Percentiles rank a stretch among this genome's conserved stretches.
Conservation (phyloP, 2,888 invertebrate species). For the Zeuzera pyrina region DNA sequence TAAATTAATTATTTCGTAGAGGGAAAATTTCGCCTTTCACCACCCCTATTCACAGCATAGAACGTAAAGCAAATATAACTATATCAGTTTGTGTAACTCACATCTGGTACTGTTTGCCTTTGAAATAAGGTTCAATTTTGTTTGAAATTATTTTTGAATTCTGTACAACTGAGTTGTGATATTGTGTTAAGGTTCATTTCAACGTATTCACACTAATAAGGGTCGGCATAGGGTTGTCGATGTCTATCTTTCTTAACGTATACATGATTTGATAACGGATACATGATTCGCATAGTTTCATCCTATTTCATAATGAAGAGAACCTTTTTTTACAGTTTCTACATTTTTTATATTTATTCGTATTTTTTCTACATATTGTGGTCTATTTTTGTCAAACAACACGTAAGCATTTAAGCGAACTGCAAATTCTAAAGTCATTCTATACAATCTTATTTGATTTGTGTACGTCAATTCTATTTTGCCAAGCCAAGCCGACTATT, state of each 20-base stretch:
- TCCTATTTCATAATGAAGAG: no score
- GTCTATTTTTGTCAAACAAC: no score
- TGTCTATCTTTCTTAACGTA: slow-evolving; percentile 6
- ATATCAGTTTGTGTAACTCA: background rate
- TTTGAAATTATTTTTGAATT: slow-evolving; percentile 7
- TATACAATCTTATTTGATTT: no score
- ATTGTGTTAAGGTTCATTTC: slow-evolving; percentile 21
- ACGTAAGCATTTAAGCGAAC: no score
- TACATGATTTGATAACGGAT: no score
- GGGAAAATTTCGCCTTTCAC: slow-evolving; percentile 18
- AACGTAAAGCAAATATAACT: slow-evolving; percentile 4
- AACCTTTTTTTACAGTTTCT: no score
- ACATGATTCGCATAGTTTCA: no score
- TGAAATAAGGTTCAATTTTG: slow-evolving; percentile 9
- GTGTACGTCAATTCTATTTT: no score
- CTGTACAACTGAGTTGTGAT: slow-evolving; percentile 15
- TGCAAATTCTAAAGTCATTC: no score
- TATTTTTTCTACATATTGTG: no score
- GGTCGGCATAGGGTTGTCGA: slow-evolving; percentile 18
- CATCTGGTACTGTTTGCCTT: background rate
- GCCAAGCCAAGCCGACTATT: no score
- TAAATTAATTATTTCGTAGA: slow-evolving; percentile 22
- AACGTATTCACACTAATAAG: slow-evolving; percentile 23
- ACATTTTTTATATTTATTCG: no score
- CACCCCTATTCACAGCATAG: slow-evolving; percentile 11